Evolutionary conservation across 2,113 vertebrate genomes (phyloP), one percentile per base, ranked within the genome.

Genomic region (Indicator maculatus): DNA sequence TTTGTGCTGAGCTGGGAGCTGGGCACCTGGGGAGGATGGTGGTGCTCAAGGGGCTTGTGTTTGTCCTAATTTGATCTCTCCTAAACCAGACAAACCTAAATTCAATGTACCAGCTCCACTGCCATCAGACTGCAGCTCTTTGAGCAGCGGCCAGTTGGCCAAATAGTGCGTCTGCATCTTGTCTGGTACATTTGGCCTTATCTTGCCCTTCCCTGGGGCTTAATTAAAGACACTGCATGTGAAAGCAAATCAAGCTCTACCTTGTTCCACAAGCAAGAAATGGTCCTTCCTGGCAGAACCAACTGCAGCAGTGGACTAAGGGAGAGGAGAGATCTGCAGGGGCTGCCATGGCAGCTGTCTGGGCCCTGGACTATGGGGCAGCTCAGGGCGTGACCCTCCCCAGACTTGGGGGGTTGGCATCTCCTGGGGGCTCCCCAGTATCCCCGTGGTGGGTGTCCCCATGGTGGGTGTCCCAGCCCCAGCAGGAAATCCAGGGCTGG

Each of bases 1-100:
- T 81, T 60, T 92, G 73, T 2, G 8, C 72, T 88, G 45, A 17
- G 2, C 56, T 59, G 12, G 38, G 45, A 17, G 2, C 52, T 55
- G 12, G 36, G 41, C 3, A 1, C 24, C 36, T 1, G 0, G 55
- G 45, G 55, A 30, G 36, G 27, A 55, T 0, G 0, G 55, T 24
- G 66, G 13, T 45, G 60, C 23, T 73, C 1, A 2, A 33, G 17
- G 56, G 30, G 12, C 16, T 38, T 80, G 73, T 1, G 0, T 14
- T 88, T 59, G 38, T 83, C 33, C 44, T 67, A 85, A 82, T 92
- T 73, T 52, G 73, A 66, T 84, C 65, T 78, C 60, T 83, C 23
- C 77, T 36, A 61, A 58, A 90, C 36, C 81, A 94, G 81, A 47
- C 6, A 56, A 55, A 38, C 53, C 47, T 38, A 56, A 95, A 93